Conservation (phyloP, 2,888 invertebrate genomes). For the Lissocephala sabroskyi region DNA sequence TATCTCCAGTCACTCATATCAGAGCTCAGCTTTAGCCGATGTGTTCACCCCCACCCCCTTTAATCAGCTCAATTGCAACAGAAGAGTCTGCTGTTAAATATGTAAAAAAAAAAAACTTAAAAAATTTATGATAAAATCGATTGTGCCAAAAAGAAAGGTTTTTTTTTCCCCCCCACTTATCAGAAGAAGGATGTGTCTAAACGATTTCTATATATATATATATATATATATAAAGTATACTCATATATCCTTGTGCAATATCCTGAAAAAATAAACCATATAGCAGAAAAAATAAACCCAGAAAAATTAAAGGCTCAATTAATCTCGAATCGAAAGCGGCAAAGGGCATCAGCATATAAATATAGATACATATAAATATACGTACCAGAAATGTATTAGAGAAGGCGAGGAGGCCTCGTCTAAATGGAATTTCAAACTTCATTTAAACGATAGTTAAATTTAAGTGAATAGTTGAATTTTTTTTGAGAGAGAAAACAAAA, state of each 20-base stretch:
- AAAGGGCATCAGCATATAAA: background rate
- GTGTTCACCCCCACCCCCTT: too few species aligned
- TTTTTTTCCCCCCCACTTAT: too few species aligned
- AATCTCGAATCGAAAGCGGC: background rate
- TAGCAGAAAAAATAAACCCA: background rate
- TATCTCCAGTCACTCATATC: too few species aligned
- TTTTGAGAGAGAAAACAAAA: constrained; percentile 20
- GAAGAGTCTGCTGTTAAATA: too few species aligned
- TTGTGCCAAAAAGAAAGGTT: too few species aligned
- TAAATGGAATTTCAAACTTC: background rate
- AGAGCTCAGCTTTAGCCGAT: too few species aligned
- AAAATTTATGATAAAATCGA: too few species aligned
- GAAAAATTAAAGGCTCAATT: background rate
- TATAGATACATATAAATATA: constrained; percentile 25
- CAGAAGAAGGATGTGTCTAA: too few species aligned
- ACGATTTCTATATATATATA: too few species aligned
- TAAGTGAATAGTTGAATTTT: constrained; percentile 26
- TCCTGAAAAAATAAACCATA: background rate
- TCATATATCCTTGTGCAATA: constrained; percentile 17
- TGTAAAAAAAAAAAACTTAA: too few species aligned
- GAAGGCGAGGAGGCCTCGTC: constrained; percentile 20
- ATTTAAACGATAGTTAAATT: constrained; percentile 11
- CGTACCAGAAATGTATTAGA: constrained; percentile 41
- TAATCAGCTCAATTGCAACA: too few species aligned
- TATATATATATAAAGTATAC: constrained; percentile 13